Evolutionary conservation across 2,888 invertebrate species (phyloP), one percentile per base, ranked within the genome.

Genomic region (Xanthorhoe spadicearia): DNA sequence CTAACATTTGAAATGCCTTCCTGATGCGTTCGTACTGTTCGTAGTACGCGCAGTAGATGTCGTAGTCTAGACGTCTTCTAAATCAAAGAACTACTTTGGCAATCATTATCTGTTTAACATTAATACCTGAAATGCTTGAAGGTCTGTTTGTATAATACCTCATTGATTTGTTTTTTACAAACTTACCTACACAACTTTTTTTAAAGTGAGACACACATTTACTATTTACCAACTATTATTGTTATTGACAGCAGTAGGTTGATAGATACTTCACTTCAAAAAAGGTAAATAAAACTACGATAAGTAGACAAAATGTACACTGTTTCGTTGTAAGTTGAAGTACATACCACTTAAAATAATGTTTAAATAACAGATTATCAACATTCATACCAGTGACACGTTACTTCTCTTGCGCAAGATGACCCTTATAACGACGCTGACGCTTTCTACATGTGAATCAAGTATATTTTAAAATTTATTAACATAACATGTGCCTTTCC

Each of bases 371-470:
- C 38, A 70, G 67, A 73, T 77, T 76, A 76, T 81, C 74, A 81
- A 83, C 78, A 81, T 79, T 79, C 54, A 54, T 54, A 49, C 52
- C 60, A 81, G 69, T 80, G 80, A 75, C 80, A 74, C 73, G 76
- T 78, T 77, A 81, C 52, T 76, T 71, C 72, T 80, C 83, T 89
- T 87, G 88, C 89, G 88, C 83, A 90, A 89, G 85, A 77, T 85
- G 86, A 85, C 88, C 89, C 87, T 85, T 84, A 80, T 77, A 78
- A 77, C 77, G 80, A 70, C 78, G 77, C 73, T 78, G 83, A 77
- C 84, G 84, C 89, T 90, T 90, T 90, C 89, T 88, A 89, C 84
- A 77, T 77, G 77, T 80, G 80, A 67, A 60, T 67, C 59, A 82
- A 80, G 82, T 87, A 83, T 66, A 72, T 71, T 69, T 71, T 61